Evolutionary conservation across 2,888 invertebrate genomes (phyloP).

Genomic region (Dasysyrphus tricinctus): DNA sequence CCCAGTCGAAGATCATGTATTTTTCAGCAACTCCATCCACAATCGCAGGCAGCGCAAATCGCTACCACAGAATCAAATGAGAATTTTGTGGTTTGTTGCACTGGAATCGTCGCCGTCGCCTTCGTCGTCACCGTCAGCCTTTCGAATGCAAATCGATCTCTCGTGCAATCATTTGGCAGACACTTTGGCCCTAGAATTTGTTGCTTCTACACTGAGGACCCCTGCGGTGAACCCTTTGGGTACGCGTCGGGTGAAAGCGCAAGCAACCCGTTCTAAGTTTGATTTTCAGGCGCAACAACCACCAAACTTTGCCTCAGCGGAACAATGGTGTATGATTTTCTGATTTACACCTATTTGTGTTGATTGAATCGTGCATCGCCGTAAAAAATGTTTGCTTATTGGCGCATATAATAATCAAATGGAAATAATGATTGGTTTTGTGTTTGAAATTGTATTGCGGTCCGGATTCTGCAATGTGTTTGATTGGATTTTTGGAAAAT

Average conservation of each 20-base stretch:
- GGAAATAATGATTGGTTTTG: conserved; percentile 69
- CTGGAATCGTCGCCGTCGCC: conserved; percentile 33
- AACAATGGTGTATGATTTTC: conserved; percentile 70
- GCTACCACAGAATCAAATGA: conserved; percentile 72
- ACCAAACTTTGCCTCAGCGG: conserved; percentile 24
- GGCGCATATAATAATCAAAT: conserved; percentile 75
- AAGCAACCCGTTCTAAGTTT: conserved; percentile 53
- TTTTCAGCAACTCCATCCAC: conserved; percentile 27
- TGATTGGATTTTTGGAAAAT: conserved; percentile 53
- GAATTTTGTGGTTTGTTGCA: conserved; percentile 64
- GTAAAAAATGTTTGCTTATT: conserved; percentile 64
- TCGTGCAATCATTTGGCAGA: conserved; percentile 74
- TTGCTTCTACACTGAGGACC: conserved; percentile 63
- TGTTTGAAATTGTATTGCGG: conserved; percentile 35
- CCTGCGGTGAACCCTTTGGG: conserved; percentile 62
- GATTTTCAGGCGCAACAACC: conserved; percentile 32
- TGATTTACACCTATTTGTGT: conserved; percentile 75
- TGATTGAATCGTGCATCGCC: conserved; percentile 73
- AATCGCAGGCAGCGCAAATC: neutral
- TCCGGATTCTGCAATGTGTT: conserved; percentile 26
- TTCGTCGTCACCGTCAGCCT: conserved; percentile 6
- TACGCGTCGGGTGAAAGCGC: conserved; percentile 73
- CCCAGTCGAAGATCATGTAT: conserved; percentile 63
- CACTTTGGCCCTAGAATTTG: conserved; percentile 74
- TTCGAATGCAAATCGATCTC: conserved; percentile 73